Base-by-base conservation (phyloP, 92 coral and sea anemone genomes). In the Palythoa grandiflora region DNA sequence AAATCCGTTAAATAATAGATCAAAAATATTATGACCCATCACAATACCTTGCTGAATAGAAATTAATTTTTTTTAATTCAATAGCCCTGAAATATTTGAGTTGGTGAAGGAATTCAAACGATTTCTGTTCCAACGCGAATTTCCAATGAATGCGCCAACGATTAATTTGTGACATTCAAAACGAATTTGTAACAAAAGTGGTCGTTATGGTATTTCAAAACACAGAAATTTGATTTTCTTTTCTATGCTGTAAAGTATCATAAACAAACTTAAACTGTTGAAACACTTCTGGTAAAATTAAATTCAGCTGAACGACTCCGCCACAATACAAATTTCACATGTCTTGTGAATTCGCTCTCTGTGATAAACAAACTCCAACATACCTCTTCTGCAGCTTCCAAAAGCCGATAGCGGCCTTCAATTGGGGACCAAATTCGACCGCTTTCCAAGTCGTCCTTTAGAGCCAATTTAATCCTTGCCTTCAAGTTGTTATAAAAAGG, bases 401-500 rank as follows among this genome's bases (percentile, higher is more conserved):
- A 83, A 9, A 97, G 87, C 14, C 99, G 93, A 88, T 95, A 97
- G 88, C 93, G 87, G 11, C 99, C 99, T 48, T 97, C 99, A 38
- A 95, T 91, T 57, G 92, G 94, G 77, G 89, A 88, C 99, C 99
- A 97, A 38, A 97, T 89, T 55, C 95, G 88, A 1, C 99, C 99
- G 87, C 93, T 90, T n/a, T 97, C 99, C 7, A 97, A 83, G 83
- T 95, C 99, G 77, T 91, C 95, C 63, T 94, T 95, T 13, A 97
- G 80, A 15, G 98, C 99, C 14, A 94, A 90, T 88, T 94, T 95
- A 75, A 97, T 97, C 90, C 96, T 92, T 10, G 98, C 95, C 90
- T 94, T 95, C 71, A 97, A 73, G 91, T 95, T 97, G 83, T 90
- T 94, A 86, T 97, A 97, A 88, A 95, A 97, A 7, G 99, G 99